Percentiles rank a stretch among this genome's conserved stretches.
These are phyloP conservation scores for Recurvirostra avosetta DNA, from an alignment of 2,113 vertebrate genomes.

Conservation along the genomic window DNA sequence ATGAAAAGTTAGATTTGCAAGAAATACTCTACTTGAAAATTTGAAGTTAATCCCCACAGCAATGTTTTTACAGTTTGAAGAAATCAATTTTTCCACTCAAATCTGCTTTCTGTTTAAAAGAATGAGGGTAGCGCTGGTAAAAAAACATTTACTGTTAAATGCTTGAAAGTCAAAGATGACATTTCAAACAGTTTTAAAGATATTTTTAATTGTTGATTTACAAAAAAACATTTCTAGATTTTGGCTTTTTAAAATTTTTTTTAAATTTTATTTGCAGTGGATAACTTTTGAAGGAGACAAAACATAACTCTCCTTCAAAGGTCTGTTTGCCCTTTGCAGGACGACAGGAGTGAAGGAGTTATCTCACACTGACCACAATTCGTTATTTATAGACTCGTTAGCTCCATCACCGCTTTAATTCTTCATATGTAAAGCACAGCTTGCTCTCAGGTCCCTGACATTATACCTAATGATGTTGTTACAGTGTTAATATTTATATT, in stretches of 20 bases:
- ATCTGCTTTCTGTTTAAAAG: neutral
- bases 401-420: neutral
- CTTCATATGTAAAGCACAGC: neutral
- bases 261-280: neutral
- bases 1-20: neutral
- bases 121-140: neutral
- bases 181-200: neutral
- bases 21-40: neutral
- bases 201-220: neutral
- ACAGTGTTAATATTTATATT: neutral
- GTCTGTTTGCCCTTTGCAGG: neutral
- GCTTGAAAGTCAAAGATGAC: neutral
- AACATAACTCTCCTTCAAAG: accelerated
- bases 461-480: neutral
- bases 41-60: neutral
- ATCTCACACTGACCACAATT: neutral
- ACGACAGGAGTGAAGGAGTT: neutral
- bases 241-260: neutral
- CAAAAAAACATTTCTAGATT: neutral
- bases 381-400: neutral
- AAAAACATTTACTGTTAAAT: neutral
- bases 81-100: neutral
- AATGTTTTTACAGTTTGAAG: neutral
- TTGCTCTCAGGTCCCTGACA: neutral
- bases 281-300: neutral